Base-by-base conservation (phyloP, 2,113 vertebrate species). In the Rhabdornis inornatus region DNA sequence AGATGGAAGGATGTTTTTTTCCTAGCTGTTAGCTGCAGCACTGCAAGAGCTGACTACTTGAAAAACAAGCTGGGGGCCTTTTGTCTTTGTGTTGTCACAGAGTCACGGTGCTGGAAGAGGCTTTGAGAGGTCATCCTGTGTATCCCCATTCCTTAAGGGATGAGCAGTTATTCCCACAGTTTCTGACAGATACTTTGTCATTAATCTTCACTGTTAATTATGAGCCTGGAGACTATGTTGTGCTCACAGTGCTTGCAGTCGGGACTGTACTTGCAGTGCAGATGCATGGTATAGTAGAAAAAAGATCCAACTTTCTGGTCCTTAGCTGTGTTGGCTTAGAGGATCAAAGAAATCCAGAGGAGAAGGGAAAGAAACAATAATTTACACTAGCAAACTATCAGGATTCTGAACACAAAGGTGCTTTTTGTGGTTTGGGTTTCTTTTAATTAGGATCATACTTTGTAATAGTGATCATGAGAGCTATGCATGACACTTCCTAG, bases 401-500 rank as follows among this genome's bases (percentile, higher is more conserved):
- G 50, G 39, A 83, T 79, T 74, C 66, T 86, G 59, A 78, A 80
- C 40, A 96, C 76, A 95, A 94, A 93, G 47, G 45, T 79, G 56
- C 42, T 81, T 93, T 68, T 87, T 92, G 81, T 94, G 40, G 33
- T 75, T 87, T 63, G 23, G 6, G 33, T 69, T 42, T 47, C 78
- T 92, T 90, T 70, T 42, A 77, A 77, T 94, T 93, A 92, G 75
- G 79, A 64, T 77, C 90, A 81, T 71, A 77, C 31, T 90, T 94
- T 56, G 28, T 80, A 89, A 89, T 44, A 74, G 82, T 88, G 68
- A 91, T 83, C 85, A 80, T 78, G 79, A 55, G 87, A 92, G 75
- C 35, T 75, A 92, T 74, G 90, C 76, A 92, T 92, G 90, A 90
- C 68, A 88, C 88, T 90, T 94, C 71, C 87, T 86, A 88, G 76